A percentile compares a stretch with the other conserved stretches of the same genome.
Conservation (phyloP, 2,888 invertebrate genomes). For the Matsumyia berberina region DNA sequence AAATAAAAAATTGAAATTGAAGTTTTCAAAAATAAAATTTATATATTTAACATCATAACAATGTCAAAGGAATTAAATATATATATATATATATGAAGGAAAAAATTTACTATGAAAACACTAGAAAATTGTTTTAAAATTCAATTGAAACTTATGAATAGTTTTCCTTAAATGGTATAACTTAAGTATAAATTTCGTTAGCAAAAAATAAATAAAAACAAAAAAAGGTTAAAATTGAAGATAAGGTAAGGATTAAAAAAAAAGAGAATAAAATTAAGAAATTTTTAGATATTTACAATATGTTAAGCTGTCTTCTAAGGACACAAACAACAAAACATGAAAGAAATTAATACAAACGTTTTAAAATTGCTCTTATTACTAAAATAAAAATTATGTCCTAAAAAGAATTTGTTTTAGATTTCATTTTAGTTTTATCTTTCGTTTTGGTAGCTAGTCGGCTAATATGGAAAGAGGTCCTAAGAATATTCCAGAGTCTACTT, state of each 20-base stretch:
- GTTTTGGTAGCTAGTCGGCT: no score
- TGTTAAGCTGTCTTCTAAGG: constrained; percentile 67
- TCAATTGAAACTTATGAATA: constrained; percentile 76
- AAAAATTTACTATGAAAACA: constrained; percentile 41
- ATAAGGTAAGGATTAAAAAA: constrained; percentile 4
- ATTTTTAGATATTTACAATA: constrained; percentile 76
- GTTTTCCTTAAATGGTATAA: constrained; percentile 71
- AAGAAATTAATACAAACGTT: constrained; percentile 69
- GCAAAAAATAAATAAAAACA: constrained; percentile 14
- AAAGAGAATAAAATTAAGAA: constrained; percentile 46
- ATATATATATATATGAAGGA: constrained; percentile 3
- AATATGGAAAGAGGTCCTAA: no score
- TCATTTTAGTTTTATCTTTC: no score
- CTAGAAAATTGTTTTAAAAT: constrained; percentile 63
- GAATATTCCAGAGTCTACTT: no score
- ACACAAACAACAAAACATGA: constrained; percentile 58
- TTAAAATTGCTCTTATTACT: constrained; percentile 75
- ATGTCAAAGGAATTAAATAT: constrained; percentile 36
- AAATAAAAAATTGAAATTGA: constrained; percentile 20
- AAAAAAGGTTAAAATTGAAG: constrained; percentile 31
- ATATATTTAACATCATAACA: constrained; percentile 26
- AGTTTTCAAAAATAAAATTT: constrained; percentile 36
- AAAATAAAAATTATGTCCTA: constrained; percentile 76
- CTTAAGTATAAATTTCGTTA: constrained; percentile 64
- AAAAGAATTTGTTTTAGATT: constrained; percentile 14